phyloP scores from a whole-genome alignment of 2,888 invertebrate species.

The Conchocele bisecta region DNA sequence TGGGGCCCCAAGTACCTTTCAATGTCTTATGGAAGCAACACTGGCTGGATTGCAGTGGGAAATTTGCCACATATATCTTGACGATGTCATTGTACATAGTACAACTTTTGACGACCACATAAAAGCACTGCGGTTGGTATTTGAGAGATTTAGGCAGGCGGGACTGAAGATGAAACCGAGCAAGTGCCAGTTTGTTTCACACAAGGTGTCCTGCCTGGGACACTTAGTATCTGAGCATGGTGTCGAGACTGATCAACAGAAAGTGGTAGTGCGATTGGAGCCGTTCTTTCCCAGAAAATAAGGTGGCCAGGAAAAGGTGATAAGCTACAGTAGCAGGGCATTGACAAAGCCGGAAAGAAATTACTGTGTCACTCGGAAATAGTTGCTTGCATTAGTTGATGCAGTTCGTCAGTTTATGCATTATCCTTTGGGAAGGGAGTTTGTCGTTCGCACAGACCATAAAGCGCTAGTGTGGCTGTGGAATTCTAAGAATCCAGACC shows the following conservation, averaged over 20 bases:
- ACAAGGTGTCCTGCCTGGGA: constrained; percentile 33
- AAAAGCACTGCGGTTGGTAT: constrained; percentile 28
- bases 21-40: constrained; percentile 34
- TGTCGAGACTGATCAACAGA: constrained; percentile 25
- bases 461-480: constrained; percentile 30
- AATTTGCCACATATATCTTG: constrained; percentile 44
- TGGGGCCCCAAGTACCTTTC: constrained; percentile 34
- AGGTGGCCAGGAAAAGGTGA: too few relatives aligned
- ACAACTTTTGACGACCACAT: constrained; percentile 44
- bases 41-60: constrained; percentile 24
- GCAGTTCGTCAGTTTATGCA: constrained; percentile 11
- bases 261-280: constrained; percentile 7
- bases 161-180: constrained; percentile 30
- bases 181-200: constrained; percentile 36
- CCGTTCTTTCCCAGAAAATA: too few relatives aligned
- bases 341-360: constrained; percentile 5
- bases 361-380: constrained; percentile 5
- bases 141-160: constrained; percentile 33
- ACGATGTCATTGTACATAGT: constrained; percentile 51
- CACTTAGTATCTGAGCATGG: constrained; percentile 28
- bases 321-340: too few relatives aligned
- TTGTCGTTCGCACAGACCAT: constrained; percentile 30
- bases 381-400: constrained; percentile 13
- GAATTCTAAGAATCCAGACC: constrained; percentile 40
- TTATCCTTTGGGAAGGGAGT: neutral